These are phyloP conservation scores for Muraenolepis orangiensis DNA, from an alignment of 2,797 vertebrate genomes.

Conservation along the genomic window DNA sequence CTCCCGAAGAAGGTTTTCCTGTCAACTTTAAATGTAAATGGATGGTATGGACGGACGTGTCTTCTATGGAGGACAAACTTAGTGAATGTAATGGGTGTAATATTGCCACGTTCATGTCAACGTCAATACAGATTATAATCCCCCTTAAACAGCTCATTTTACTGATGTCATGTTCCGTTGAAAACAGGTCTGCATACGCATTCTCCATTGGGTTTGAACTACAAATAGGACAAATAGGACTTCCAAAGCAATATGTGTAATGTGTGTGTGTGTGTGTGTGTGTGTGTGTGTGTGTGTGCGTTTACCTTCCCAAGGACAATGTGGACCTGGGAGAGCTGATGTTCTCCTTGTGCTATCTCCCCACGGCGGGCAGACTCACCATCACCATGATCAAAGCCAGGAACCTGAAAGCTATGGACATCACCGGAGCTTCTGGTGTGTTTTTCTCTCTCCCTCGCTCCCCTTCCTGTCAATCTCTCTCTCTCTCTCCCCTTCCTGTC, in stretches of 20 bases:
- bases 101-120: neutral
- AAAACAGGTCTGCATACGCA: neutral
- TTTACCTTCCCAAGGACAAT: slow-evolving; percentile 83
- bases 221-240: no score
- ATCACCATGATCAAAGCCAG: slow-evolving; percentile 98
- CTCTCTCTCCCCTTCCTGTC: neutral
- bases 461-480: no score
- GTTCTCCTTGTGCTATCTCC: slow-evolving; percentile 99
- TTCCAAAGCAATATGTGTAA: no score
- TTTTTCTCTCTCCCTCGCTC: neutral
- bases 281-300: neutral
- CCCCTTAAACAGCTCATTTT: neutral
- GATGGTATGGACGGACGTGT: neutral
- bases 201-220: neutral
- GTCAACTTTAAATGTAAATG: no score
- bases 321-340: slow-evolving; percentile 97
- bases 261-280: neutral
- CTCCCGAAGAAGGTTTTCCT: neutral
- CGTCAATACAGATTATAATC: neutral
- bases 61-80: neutral
- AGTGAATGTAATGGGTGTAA: neutral
- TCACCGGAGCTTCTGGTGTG: slow-evolving; percentile 96
- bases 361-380: slow-evolving; percentile 94
- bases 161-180: neutral
- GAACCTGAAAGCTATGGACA: slow-evolving; percentile 99